Conservation (phyloP, 2,113 vertebrate genomes). For the Nycticebus coucang region DNA sequence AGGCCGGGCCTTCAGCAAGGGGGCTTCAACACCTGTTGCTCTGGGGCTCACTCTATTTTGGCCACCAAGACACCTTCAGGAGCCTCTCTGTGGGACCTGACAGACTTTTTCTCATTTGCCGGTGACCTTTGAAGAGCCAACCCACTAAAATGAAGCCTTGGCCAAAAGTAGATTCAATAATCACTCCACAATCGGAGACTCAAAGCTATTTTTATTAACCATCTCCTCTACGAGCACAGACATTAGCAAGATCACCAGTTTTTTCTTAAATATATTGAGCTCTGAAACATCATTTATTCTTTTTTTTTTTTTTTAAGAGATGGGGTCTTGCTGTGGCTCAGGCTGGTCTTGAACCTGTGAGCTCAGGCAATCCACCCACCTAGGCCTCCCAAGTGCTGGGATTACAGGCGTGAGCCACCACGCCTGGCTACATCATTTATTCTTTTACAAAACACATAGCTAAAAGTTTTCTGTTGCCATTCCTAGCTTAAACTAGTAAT, state of each 20-base stretch:
- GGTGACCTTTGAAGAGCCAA: background rate
- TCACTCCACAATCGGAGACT: background rate
- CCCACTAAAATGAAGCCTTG: background rate
- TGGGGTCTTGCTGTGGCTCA: too few relatives aligned
- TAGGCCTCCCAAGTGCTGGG: too few relatives aligned
- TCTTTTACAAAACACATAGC: background rate
- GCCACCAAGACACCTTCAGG: background rate
- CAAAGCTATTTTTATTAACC: background rate
- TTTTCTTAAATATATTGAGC: too few relatives aligned
- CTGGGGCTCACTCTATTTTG: accelerated
- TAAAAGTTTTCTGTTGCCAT: background rate
- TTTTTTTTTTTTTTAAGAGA: too few relatives aligned
- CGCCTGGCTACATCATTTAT: background rate
- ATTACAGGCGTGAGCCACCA: too few relatives aligned
- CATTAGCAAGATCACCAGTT: background rate
- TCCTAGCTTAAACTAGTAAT: background rate
- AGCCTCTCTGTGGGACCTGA: background rate
- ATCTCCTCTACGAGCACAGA: background rate
- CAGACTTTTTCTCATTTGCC: background rate
- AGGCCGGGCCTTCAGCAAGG: accelerated
- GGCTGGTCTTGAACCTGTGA: too few relatives aligned
- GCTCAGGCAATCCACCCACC: too few relatives aligned
- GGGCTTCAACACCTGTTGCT: accelerated
- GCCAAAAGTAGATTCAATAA: background rate
- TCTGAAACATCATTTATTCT: background rate